A percentile compares a stretch with the other conserved stretches of the same genome.
phyloP scores from a whole-genome alignment of 2,113 vertebrate genomes.

The Pagrus major region DNA sequence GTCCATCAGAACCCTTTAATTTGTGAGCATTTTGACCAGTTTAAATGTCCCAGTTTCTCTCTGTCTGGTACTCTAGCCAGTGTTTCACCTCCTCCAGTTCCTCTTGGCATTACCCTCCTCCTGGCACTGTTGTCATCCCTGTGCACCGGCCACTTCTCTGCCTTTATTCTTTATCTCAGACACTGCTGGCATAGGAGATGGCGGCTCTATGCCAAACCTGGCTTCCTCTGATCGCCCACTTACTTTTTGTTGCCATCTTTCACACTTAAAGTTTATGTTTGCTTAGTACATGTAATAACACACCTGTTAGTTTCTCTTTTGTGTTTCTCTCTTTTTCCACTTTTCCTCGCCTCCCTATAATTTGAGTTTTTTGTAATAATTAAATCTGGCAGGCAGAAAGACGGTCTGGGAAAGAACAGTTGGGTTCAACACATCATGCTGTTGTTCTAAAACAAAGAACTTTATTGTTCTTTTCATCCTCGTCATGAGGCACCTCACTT shows the following conservation, averaged over 20 bases:
- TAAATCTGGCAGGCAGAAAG: neutral
- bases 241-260: neutral
- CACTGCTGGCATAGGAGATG: conserved; percentile 37
- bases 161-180: conserved; percentile 41
- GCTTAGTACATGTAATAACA: conserved; percentile 3
- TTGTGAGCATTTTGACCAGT: neutral
- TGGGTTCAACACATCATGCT: neutral
- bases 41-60: conserved; percentile 33
- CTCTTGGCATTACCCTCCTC: conserved; percentile 17
- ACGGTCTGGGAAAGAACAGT: neutral
- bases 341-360: neutral
- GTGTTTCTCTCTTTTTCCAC: neutral
- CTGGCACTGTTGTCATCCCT: conserved; percentile 31
- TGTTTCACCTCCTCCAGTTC: conserved; percentile 8
- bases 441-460: conserved; percentile 15
- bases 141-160: conserved; percentile 32
- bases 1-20: neutral
- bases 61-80: neutral
- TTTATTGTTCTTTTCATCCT: conserved; percentile 4
- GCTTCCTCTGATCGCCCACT: conserved; percentile 24
- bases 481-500: neutral
- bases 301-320: conserved; percentile 21
- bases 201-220: conserved; percentile 7
- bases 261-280: neutral
- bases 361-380: conserved; percentile 14